phyloP scores from a whole-genome alignment of 2,888 invertebrate genomes.

The Malthinus seriepunctatus region DNA sequence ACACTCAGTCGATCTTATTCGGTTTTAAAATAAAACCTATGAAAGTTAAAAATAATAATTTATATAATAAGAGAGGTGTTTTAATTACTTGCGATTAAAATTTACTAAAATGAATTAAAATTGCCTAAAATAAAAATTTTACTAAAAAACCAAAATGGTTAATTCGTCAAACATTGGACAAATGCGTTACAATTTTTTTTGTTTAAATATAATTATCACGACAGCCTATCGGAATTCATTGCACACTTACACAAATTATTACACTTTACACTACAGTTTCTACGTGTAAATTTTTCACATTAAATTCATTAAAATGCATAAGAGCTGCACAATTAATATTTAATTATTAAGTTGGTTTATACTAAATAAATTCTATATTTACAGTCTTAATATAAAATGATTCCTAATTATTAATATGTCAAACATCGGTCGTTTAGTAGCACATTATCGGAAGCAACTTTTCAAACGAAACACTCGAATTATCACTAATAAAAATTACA shows the following conservation, averaged over 20 bases:
- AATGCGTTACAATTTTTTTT: background rate
- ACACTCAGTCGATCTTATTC: too few species aligned
- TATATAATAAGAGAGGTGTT: too few species aligned
- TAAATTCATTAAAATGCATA: slow-evolving; percentile 27
- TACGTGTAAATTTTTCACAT: slow-evolving; percentile 30
- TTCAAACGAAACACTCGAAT: slow-evolving; percentile 12
- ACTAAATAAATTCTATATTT: slow-evolving; percentile 23
- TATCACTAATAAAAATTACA: background rate
- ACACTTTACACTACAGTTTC: slow-evolving; percentile 30
- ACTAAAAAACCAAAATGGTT: background rate
- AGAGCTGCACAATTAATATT: slow-evolving; percentile 28
- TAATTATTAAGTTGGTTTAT: slow-evolving; percentile 13
- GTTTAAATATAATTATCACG: slow-evolving; percentile 14
- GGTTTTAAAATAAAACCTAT: too few species aligned
- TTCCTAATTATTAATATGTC: slow-evolving; percentile 12
- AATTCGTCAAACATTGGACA: too few species aligned
- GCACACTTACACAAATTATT: slow-evolving; percentile 33
- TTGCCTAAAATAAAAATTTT: too few species aligned
- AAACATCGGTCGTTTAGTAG: slow-evolving; percentile 20
- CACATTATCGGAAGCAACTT: slow-evolving; percentile 23
- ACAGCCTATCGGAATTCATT: slow-evolving; percentile 34
- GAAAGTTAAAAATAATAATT: too few species aligned
- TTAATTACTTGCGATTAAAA: too few species aligned
- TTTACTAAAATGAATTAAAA: too few species aligned
- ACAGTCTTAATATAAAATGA: slow-evolving; percentile 27